These are phyloP conservation scores for Erythrocebus patas DNA, from an alignment of 2,113 vertebrate species.

Conservation along the genomic window DNA sequence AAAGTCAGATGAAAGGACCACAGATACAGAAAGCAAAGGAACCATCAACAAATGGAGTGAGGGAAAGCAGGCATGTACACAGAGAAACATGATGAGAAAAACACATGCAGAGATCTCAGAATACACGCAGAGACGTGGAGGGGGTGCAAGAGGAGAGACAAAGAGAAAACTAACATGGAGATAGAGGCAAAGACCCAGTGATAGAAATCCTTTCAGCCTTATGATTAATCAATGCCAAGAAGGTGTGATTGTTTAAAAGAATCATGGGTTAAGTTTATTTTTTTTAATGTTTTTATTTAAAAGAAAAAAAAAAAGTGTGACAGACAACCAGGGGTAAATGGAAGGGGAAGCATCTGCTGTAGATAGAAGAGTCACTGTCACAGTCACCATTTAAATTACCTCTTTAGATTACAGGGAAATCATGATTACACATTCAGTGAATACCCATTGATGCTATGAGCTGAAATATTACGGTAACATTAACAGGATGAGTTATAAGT, in stretches of 20 bases:
- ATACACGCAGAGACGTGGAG: background rate
- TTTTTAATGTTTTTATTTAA: background rate
- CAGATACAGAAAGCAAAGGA: background rate
- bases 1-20: background rate
- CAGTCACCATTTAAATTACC: background rate
- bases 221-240: background rate
- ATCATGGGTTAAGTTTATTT: background rate
- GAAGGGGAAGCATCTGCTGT: background rate
- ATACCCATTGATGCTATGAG: background rate
- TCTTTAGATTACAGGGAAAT: background rate
- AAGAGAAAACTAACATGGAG: background rate
- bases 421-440: background rate
- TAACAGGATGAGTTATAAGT: background rate
- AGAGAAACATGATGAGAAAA: background rate
- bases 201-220: background rate
- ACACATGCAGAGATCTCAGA: background rate
- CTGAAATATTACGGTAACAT: background rate
- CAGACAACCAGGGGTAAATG: background rate
- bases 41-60: background rate
- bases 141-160: background rate
- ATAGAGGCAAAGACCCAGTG: no score
- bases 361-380: background rate
- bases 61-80: background rate
- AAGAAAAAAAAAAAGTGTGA: background rate
- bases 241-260: background rate